Evolutionary conservation across 2,797 vertebrate genomes (phyloP).

Genomic region (Eulemur albifrons): DNA sequence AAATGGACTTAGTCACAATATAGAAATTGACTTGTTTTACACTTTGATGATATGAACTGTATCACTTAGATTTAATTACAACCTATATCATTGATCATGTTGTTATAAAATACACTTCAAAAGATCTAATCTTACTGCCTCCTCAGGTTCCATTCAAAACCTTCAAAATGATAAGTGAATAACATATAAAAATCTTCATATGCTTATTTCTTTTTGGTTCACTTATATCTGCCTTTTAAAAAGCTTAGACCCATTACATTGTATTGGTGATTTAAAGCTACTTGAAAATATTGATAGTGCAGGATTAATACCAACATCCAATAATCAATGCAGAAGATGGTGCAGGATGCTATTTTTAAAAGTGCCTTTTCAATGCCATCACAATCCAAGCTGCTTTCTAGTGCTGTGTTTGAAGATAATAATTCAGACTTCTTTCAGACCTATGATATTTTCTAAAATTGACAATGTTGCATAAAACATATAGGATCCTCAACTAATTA

Average conservation of each 20-base stretch:
- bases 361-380: neutral
- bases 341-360: neutral
- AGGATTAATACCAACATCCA: neutral
- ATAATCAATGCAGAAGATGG: neutral
- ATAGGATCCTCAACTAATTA: neutral
- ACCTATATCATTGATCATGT: neutral
- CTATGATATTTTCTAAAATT: conserved; percentile 1
- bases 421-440: neutral
- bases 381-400: neutral
- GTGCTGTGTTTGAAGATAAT: neutral
- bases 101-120: neutral
- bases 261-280: neutral
- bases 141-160: neutral
- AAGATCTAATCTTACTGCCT: neutral
- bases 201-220: neutral
- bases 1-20: neutral
- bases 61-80: neutral
- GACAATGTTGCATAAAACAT: neutral
- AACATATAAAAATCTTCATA: neutral
- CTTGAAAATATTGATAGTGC: neutral
- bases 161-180: neutral
- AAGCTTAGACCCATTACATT: neutral
- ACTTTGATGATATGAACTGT: neutral
- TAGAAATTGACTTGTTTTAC: neutral
- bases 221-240: neutral